Conservation (phyloP, 2,888 invertebrate genomes). For the Formica aserva region DNA sequence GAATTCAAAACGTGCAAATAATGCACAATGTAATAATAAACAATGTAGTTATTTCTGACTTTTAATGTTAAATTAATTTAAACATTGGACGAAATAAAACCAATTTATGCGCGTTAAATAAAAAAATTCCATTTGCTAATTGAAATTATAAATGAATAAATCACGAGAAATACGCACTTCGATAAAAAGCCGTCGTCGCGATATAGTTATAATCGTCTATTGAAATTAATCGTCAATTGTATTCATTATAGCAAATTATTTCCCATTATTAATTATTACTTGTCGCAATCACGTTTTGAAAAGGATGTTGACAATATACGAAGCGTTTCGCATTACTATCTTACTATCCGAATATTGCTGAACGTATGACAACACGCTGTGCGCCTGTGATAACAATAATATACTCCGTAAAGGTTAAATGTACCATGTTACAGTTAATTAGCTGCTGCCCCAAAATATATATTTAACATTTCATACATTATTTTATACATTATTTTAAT, state of each 20-base stretch:
- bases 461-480: neutral
- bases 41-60: neutral
- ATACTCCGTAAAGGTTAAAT: neutral
- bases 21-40: conserved; percentile 2
- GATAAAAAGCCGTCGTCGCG: neutral
- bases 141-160: neutral
- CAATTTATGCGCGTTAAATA: neutral
- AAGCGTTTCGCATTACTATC: neutral
- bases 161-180: neutral
- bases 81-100: neutral
- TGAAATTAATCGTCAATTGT: neutral
- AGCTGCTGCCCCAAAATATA: neutral
- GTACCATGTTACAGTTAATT: neutral
- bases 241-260: neutral
- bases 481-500: neutral
- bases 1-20: conserved; percentile 37
- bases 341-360: neutral
- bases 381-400: neutral
- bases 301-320: neutral
- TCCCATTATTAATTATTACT: neutral
- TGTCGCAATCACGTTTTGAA: neutral
- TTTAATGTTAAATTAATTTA: conserved; percentile 24
- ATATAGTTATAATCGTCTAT: neutral
- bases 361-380: neutral
- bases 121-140: neutral